Evolutionary conservation across 2,888 invertebrate genomes (phyloP).

Genomic region (Ennomos quercinarius): DNA sequence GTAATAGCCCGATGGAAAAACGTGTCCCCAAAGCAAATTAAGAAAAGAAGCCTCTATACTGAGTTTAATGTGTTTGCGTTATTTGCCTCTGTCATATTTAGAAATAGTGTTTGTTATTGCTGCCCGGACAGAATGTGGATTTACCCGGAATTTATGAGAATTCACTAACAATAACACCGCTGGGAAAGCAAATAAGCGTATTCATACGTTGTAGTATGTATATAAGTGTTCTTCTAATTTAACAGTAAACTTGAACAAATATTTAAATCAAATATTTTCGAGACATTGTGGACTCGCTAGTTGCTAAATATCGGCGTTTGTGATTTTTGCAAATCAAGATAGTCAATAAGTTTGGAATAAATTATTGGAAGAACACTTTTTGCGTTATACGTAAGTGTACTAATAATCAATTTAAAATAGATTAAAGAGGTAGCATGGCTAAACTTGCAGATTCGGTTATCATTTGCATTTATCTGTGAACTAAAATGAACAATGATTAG

Average conservation of each 20-base stretch:
- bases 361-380: not conserved
- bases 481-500: too few relatives aligned
- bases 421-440: too few relatives aligned
- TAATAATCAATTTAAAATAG: too few relatives aligned
- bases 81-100: conserved; percentile 65
- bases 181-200: conserved; percentile 71
- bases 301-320: conserved; percentile 29
- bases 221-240: conserved; percentile 52
- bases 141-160: conserved; percentile 72
- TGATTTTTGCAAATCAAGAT: conserved; percentile 18
- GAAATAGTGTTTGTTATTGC: conserved; percentile 71
- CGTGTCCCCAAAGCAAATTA: conserved; percentile 66
- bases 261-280: conserved; percentile 45
- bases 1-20: conserved; percentile 58
- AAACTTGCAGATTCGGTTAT: too few relatives aligned
- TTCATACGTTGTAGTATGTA: conserved; percentile 36
- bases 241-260: conserved; percentile 55
- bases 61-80: conserved; percentile 65
- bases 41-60: conserved; percentile 55
- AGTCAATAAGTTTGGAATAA: conserved; percentile 11
- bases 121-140: conserved; percentile 55
- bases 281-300: conserved; percentile 18
- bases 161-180: conserved; percentile 71
- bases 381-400: too few relatives aligned
- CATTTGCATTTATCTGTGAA: too few relatives aligned